These are phyloP conservation scores for Catocala nupta DNA, from an alignment of 2,888 invertebrate species.

Conservation along the genomic window DNA sequence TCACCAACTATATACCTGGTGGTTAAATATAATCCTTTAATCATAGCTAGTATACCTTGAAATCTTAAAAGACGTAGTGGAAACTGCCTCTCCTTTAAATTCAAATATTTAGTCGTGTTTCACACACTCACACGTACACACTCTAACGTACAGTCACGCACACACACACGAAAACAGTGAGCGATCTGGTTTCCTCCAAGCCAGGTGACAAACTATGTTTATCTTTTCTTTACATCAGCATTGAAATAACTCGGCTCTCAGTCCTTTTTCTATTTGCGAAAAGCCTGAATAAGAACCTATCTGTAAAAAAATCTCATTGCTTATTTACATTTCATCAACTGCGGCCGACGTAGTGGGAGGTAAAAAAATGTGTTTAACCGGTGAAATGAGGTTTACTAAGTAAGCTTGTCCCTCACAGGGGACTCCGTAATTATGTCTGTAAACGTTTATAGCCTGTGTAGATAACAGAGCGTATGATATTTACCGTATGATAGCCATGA, in stretches of 20 bases:
- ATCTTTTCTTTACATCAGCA: conserved; percentile 35
- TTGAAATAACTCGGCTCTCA: conserved; percentile 37
- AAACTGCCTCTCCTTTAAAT: too few species aligned
- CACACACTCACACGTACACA: too few species aligned
- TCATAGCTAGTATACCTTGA: too few species aligned
- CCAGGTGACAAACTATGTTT: conserved; percentile 14
- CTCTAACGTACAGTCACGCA: too few species aligned
- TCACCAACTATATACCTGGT: too few species aligned
- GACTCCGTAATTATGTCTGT: conserved; percentile 56
- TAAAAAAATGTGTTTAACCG: conserved; percentile 42
- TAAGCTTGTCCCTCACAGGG: conserved; percentile 37
- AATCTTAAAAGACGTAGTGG: too few species aligned
- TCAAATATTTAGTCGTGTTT: too few species aligned
- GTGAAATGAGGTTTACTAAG: conserved; percentile 42
- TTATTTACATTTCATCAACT: conserved; percentile 51
- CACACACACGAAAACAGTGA: too few species aligned
- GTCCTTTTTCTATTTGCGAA: conserved; percentile 40
- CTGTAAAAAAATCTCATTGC: conserved; percentile 45
- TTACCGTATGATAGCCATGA: conserved; percentile 61
- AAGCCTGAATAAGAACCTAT: conserved; percentile 21
- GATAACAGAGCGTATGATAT: conserved; percentile 63
- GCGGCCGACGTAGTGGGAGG: conserved; percentile 25
- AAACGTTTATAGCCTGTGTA: conserved; percentile 56
- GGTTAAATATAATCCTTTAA: too few species aligned
- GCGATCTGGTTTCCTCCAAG: background rate